Conservation (phyloP, 2,797 vertebrate species). For the Astyanax mexicanus region DNA sequence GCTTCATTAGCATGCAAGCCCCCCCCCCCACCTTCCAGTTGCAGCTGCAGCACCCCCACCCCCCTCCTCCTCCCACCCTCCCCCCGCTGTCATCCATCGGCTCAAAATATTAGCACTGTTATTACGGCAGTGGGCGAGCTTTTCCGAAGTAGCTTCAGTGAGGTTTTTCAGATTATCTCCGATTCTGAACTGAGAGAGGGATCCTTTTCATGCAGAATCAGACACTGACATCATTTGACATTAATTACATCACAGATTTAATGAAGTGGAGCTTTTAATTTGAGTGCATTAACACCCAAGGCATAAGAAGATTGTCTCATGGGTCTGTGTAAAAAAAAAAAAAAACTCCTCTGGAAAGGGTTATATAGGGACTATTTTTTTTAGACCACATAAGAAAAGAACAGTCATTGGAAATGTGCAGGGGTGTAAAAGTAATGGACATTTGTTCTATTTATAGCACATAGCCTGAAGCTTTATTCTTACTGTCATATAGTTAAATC, state of each 20-base stretch:
- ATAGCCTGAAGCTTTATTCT: too few relatives aligned
- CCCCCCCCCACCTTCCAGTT: conserved; percentile 50
- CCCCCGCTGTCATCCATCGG: too few relatives aligned
- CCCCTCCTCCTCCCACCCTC: not conserved
- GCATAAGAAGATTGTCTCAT: not conserved
- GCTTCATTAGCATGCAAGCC: conserved; percentile 55
- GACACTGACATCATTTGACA: conserved; percentile 20
- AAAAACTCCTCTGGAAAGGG: not conserved
- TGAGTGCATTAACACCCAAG: not conserved
- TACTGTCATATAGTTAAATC: too few relatives aligned
- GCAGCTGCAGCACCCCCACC: conserved; percentile 27
- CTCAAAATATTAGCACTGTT: conserved; percentile 41
- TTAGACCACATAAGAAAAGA: too few relatives aligned
- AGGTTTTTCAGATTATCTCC: not conserved
- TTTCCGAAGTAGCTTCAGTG: not conserved
- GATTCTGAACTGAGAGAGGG: not conserved
- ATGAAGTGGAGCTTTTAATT: conserved; percentile 19
- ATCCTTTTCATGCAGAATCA: not conserved
- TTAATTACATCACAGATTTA: conserved; percentile 29
- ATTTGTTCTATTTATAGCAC: too few relatives aligned
- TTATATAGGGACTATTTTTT: too few relatives aligned
- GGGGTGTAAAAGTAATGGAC: too few relatives aligned
- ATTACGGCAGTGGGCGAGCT: conserved; percentile 8
- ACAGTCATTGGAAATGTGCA: too few relatives aligned
- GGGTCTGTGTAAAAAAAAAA: conserved; percentile 10